These are phyloP conservation scores for Catharus ustulatus DNA, from an alignment of 2,797 vertebrate species.

Conservation along the genomic window DNA sequence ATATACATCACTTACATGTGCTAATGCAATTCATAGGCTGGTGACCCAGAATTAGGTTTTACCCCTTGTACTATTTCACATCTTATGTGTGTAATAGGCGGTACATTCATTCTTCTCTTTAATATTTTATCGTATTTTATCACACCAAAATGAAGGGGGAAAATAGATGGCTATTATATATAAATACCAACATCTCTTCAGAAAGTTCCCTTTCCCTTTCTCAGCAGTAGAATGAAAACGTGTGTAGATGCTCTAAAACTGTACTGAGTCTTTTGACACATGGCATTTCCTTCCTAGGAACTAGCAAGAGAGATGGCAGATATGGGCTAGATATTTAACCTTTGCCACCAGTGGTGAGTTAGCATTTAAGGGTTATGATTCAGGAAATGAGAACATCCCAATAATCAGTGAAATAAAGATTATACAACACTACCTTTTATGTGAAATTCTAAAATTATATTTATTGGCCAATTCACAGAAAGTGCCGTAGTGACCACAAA, in stretches of 20 bases:
- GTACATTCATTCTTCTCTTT: neutral
- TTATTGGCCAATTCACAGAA: slow-evolving; percentile 84
- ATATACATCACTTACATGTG: neutral
- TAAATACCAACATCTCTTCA: neutral
- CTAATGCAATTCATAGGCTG: neutral
- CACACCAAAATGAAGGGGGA: neutral
- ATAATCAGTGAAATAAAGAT: slow-evolving; percentile 36
- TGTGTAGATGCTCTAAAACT: neutral
- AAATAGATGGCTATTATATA: neutral
- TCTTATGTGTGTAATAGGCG: neutral
- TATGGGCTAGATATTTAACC: neutral
- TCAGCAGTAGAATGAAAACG: neutral
- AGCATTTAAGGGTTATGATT: neutral
- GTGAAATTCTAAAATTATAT: slow-evolving; percentile 84
- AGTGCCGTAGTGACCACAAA: slow-evolving; percentile 76
- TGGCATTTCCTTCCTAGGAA: neutral
- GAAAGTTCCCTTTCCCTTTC: neutral
- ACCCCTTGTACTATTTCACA: neutral
- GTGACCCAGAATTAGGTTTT: neutral
- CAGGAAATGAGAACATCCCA: neutral
- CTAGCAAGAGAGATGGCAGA: neutral
- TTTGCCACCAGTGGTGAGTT: neutral
- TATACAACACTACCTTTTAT: slow-evolving; percentile 62
- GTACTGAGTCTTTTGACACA: neutral
- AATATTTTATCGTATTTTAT: neutral